Base-by-base conservation (phyloP, 2,113 vertebrate genomes). In the Oceanodroma tethys region DNA sequence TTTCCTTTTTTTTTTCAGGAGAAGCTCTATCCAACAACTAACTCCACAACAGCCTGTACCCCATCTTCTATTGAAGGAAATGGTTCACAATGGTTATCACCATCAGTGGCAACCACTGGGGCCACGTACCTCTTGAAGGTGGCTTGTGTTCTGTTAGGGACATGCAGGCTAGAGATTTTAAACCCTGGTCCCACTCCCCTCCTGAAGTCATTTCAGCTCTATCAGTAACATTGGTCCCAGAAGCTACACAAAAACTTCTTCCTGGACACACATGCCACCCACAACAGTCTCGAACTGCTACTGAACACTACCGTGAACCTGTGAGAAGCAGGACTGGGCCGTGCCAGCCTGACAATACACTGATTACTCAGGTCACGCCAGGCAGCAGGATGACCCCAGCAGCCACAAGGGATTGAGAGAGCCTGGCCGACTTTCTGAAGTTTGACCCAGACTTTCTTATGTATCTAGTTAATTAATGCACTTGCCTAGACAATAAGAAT, bases 361-460 rank as follows among this genome's bases (percentile, higher is more conserved):
- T 3, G 36, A 66, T 60, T 58, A 75, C 84, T 62, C 74, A 62
- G 91, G 93, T 95, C 93, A 85, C 62, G 45, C n/a, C 74, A 66
- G 89, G 88, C 56, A 91, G 84, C 73, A 72, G 53, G 34, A 91
- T 94, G 91, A 96, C 87, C 70, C 45, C 91, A 91, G 74, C 40
- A 93, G 91, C 62, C 89, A 50, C 45, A n/a, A 63, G n/a, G 66
- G 88, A 94, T 92, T 91, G 88, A 72, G 43, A 63, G 48, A 79
- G 62, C 75, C 91, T 97, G 89, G 84, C 81, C 13, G 42, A 88
- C 91, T 94, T 95, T 91, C 87, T 93, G 83, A 87, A 89, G 89
- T 95, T 84, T 93, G 93, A 97, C 66, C 62, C 79, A 86, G 93
- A 25, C 34, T 85, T 95, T 68, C 79, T 79, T 66, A 53, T 36